Percentiles rank a stretch among this genome's conserved stretches.
Conservation (phyloP, 2,888 invertebrate species). For the Chorisops tibialis region DNA sequence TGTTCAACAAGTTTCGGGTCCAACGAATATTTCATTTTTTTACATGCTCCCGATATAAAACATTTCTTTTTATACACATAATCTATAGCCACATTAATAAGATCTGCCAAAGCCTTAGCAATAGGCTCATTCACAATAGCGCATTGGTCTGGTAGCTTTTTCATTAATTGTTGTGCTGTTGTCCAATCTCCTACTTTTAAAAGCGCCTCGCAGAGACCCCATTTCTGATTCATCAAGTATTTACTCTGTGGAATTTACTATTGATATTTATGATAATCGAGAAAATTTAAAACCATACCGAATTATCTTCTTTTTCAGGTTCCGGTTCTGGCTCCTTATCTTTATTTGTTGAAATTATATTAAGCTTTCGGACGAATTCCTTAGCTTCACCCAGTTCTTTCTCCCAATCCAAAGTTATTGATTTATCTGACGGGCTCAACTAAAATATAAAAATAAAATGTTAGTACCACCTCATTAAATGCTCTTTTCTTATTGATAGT, state of each 20-base stretch:
- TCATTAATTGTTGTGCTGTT: conserved; percentile 74
- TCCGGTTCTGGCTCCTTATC: conserved; percentile 71
- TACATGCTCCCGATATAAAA: conserved; percentile 65
- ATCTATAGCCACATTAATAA: conserved; percentile 82
- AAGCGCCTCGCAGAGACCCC: conserved; percentile 86
- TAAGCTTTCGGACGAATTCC: conserved; percentile 83
- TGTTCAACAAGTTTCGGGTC: conserved; percentile 42
- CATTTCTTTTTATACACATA: conserved; percentile 80
- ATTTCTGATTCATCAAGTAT: conserved; percentile 76
- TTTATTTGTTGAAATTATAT: conserved; percentile 75
- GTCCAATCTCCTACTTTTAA: conserved; percentile 88
- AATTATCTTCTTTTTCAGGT: conserved; percentile 65
- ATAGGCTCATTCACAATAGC: conserved; percentile 75
- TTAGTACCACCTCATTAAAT: neutral
- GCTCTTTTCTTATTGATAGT: conserved; percentile 41
- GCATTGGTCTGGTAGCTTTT: conserved; percentile 77
- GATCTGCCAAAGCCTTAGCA: conserved; percentile 70
- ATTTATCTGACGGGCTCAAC: conserved; percentile 81
- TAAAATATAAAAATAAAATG: conserved; percentile 43
- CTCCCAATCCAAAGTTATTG: conserved; percentile 77
- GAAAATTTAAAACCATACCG: conserved; percentile 52
- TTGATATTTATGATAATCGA: conserved; percentile 9
- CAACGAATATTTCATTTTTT: conserved; percentile 43
- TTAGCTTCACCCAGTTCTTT: conserved; percentile 77
- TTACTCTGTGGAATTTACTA: conserved; percentile 33